phyloP scores from a whole-genome alignment of 1,140 invertebrate species.

The Homalodisca vitripennis region DNA sequence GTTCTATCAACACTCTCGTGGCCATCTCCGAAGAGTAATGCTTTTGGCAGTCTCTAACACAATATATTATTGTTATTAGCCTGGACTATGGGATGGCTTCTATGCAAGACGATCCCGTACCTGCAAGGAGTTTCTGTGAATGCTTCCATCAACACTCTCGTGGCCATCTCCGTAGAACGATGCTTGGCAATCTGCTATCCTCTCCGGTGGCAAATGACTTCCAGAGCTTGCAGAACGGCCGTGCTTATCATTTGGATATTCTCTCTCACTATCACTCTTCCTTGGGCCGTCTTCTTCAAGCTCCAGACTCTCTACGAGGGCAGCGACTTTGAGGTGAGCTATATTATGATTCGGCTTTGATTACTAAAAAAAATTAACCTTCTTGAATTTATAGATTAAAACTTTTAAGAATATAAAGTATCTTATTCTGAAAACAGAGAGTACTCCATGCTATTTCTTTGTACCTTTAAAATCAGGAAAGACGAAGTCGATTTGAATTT shows the following conservation, averaged over 20 bases:
- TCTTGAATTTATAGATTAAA: too few species aligned
- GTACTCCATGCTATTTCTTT: too few species aligned
- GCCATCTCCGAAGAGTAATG: slow-evolving; percentile 62
- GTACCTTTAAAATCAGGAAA: too few species aligned
- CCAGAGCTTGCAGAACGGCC: slow-evolving; percentile 49
- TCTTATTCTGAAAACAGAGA: too few species aligned
- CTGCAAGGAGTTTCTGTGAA: slow-evolving; percentile 63
- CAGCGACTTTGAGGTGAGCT: slow-evolving; percentile 45
- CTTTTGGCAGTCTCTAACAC: slow-evolving; percentile 58
- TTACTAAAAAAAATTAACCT: too few species aligned
- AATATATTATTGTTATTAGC: too few species aligned
- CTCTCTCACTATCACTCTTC: slow-evolving; percentile 55
- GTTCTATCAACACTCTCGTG: slow-evolving; percentile 62
- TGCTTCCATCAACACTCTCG: slow-evolving; percentile 62
- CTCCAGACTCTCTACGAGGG: slow-evolving; percentile 44
- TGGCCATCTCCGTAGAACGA: slow-evolving; percentile 62
- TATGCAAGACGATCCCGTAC: slow-evolving; percentile 62
- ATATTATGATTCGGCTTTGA: too few species aligned
- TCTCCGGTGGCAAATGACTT: slow-evolving; percentile 54
- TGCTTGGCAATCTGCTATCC: slow-evolving; percentile 59
- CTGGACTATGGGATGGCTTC: slow-evolving; percentile 58
- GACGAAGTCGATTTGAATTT: too few species aligned
- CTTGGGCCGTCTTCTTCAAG: slow-evolving; percentile 59
- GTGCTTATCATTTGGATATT: slow-evolving; percentile 57
- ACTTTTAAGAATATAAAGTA: too few species aligned